Percentiles rank a stretch among this genome's conserved stretches.
phyloP scores from a whole-genome alignment of 2,797 vertebrate genomes.

The Crocodylus rhombifer region DNA sequence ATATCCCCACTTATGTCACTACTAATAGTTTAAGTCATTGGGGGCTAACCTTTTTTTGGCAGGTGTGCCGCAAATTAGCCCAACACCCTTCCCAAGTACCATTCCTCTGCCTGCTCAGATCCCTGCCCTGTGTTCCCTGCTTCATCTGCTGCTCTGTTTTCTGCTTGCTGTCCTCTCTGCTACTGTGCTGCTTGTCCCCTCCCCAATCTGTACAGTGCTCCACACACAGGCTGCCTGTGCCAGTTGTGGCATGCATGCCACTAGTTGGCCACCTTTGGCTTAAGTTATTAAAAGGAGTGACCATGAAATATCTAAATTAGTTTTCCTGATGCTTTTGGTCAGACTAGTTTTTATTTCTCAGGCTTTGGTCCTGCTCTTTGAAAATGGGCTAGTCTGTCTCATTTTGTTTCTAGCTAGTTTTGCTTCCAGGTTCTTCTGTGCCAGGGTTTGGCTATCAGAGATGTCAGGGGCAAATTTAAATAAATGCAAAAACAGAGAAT shows the following conservation, averaged over 20 bases:
- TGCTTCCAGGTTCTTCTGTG: conserved; percentile 20
- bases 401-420: conserved; percentile 26
- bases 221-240: too few species aligned
- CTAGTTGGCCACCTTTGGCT: neutral
- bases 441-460: conserved; percentile 14
- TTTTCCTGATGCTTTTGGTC: conserved; percentile 53
- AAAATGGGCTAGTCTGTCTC: conserved; percentile 17
- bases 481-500: neutral
- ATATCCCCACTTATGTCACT: neutral
- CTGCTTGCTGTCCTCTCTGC: too few species aligned
- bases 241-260: too few species aligned
- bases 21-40: neutral
- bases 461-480: neutral
- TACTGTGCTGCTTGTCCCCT: too few species aligned
- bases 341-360: conserved; percentile 59
- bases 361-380: conserved; percentile 56
- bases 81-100: too few species aligned
- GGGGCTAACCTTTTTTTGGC: too few species aligned
- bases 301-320: conserved; percentile 29
- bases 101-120: too few species aligned
- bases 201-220: too few species aligned
- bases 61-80: too few species aligned
- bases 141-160: too few species aligned
- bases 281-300: conserved; percentile 30
- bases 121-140: too few species aligned